Evolutionary conservation across 1,140 invertebrate species (phyloP).

Genomic region (Drosophila elegans): DNA sequence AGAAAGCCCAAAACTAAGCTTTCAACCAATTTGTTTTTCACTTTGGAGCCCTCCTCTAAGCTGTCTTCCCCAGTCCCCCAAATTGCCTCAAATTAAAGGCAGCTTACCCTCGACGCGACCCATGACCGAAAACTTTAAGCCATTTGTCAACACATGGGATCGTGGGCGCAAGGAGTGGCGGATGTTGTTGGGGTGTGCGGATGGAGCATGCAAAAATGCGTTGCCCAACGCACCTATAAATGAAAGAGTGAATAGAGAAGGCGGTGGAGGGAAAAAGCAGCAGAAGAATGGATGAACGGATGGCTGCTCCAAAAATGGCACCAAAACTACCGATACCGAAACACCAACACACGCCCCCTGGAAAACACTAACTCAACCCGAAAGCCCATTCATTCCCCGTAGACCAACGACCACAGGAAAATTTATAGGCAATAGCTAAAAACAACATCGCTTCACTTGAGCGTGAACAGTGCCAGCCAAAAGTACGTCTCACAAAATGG

Average conservation of each 20-base stretch:
- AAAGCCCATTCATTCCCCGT: slow-evolving; percentile 42
- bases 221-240: slow-evolving; percentile 42
- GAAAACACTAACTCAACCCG: slow-evolving; percentile 39
- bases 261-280: not conserved
- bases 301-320: slow-evolving; percentile 52
- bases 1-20: not conserved
- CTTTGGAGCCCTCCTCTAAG: not conserved
- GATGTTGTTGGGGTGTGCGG: slow-evolving; percentile 3
- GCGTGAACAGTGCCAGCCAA: slow-evolving; percentile 72
- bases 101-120: slow-evolving; percentile 26
- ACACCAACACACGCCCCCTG: not conserved
- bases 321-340: slow-evolving; percentile 53
- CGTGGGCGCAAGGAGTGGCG: not conserved
- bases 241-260: slow-evolving; percentile 16
- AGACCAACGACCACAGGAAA: slow-evolving; percentile 56
- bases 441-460: slow-evolving; percentile 77
- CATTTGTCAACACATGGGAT: slow-evolving; percentile 63
- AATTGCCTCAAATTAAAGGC: slow-evolving; percentile 56
- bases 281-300: slow-evolving; percentile 32
- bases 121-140: slow-evolving; percentile 60
- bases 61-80: not conserved
- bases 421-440: slow-evolving; percentile 77
- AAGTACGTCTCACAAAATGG: slow-evolving; percentile 40
- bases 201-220: slow-evolving; percentile 60
- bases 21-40: slow-evolving; percentile 13